Evolutionary conservation across 2,797 vertebrate species (phyloP), one percentile per base, ranked within the genome.

Genomic region (Molossus alvarezi): DNA sequence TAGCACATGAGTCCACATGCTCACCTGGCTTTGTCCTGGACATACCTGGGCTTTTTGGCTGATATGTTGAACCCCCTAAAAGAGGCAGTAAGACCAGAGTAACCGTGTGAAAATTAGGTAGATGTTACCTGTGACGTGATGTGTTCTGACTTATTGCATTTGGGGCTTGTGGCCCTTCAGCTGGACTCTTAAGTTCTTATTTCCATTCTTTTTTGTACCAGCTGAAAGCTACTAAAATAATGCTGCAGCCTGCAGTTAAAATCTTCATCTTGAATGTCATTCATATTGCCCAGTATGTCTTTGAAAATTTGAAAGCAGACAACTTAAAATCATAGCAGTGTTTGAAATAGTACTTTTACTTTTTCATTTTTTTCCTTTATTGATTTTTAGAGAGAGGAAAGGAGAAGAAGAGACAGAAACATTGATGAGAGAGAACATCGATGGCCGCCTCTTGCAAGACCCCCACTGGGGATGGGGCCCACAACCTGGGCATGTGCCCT

Each of bases 301-400:
- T 72, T 77, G 85, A 79, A 94, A 87, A 58, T 29, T 29, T 90
- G 73, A 67, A 67, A 92, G n/a, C n/a, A 80, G 55, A 57, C n/a
- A 88, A 9, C 82, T 86, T 81, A 96, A 92, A 95, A 64, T 84
- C 23, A 91, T 14, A 87, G n/a, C 23, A 87, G 9, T 18, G 13
- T 95, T 93, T 94, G 82, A 90, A 94, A 41, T 81, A 5, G 65
- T 29, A 45, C 41, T 45, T 45, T 45, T 33, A 33, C 3, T 33
- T 33, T 33, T 33, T 33, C 33, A 33, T 33, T 45, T 45, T 45
- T 45, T 45, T 45, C 6, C 3, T 45, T 45, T 45, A 45, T 45
- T 45, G 41, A 45, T 45, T 45, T 45, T 45, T 45, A 45, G 41
- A 45, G 3, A 45, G 3, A 45, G 41, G 41, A 45, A 6, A 45